These are phyloP conservation scores for Watsonalla binaria DNA, from an alignment of 2,888 invertebrate species.

Conservation along the genomic window DNA sequence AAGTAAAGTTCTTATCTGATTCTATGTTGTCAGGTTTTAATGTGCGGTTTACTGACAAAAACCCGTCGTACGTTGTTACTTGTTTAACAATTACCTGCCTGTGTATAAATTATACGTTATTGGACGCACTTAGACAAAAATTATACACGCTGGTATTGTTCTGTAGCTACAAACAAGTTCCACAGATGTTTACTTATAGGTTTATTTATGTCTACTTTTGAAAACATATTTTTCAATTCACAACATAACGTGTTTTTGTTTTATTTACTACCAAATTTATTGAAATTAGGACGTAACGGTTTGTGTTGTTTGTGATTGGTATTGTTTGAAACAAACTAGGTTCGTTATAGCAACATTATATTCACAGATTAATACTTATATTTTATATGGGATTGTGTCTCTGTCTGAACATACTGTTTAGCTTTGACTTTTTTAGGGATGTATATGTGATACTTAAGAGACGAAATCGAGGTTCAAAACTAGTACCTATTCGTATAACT, in stretches of 20 bases:
- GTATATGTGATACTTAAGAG: too few species aligned
- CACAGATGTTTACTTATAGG: background rate
- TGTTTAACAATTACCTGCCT: background rate
- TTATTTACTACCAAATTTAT: too few species aligned
- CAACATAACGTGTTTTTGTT: background rate
- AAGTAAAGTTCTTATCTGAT: background rate
- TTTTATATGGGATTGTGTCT: too few species aligned
- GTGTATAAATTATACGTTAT: conserved; percentile 1
- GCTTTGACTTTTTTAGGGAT: too few species aligned
- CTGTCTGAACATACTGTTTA: too few species aligned
- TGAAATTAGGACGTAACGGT: too few species aligned
- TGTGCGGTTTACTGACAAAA: background rate
- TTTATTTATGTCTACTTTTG: background rate
- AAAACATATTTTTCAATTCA: background rate
- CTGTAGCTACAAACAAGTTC: background rate
- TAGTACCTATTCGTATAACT: too few species aligned
- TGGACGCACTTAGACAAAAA: background rate
- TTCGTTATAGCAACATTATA: too few species aligned
- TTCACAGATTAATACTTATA: too few species aligned
- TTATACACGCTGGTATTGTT: conserved; percentile 3
- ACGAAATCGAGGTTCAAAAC: too few species aligned
- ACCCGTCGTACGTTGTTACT: background rate
- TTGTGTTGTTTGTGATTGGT: too few species aligned
- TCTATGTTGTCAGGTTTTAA: background rate
- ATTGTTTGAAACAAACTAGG: too few species aligned